Evolutionary conservation across 2,113 vertebrate genomes (phyloP), one percentile per base, ranked within the genome.

Genomic region (Melierax canorus): DNA sequence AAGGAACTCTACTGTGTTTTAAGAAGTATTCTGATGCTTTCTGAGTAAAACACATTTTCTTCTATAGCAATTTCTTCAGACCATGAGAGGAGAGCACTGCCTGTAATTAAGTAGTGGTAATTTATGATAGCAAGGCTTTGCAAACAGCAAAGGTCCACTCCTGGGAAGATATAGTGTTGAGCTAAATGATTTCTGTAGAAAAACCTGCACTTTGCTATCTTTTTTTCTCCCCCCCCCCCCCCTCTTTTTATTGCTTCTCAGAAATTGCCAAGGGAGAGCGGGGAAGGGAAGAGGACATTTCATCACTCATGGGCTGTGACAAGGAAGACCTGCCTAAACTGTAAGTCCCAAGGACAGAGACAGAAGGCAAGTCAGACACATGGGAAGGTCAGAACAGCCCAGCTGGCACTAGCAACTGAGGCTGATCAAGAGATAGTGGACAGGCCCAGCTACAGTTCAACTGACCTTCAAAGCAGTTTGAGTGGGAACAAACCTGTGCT

Each of bases 51-150:
- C 26, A 45, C 8, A 22, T 76, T 86, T 90, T 91, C 50, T 69
- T 62, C 71, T 62, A 8, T 2, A 83, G 23, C 29, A 88, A 38
- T 32, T 59, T 88, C 45, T 76, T 74, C 86, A 89, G 68, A 72
- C 55, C 13, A 19, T 16, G 60, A 86, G 22, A 80, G 32, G 56
- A 86, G 22, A 80, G 32, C 56, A 58, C 73, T 73, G 55, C 53
- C 30, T 88, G 67, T 93, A 94, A 88, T 77, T 59, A 80, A 95
- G 60, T 26, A 73, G 9, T 19, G 20, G 63, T 68, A 95, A 84
- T 93, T 90, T 93, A 74, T 48, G 76, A 74, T 24, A 75, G 48
- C 36, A 86, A 86, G 48, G 30, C 63, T 86, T 83, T 88, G 78
- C 72, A 90, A 92, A 90, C n/a, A 92, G 67, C 72, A 86, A 68